These are phyloP conservation scores for Propsilocerus akamusi DNA, from an alignment of 1,140 invertebrate genomes.

Conservation along the genomic window DNA sequence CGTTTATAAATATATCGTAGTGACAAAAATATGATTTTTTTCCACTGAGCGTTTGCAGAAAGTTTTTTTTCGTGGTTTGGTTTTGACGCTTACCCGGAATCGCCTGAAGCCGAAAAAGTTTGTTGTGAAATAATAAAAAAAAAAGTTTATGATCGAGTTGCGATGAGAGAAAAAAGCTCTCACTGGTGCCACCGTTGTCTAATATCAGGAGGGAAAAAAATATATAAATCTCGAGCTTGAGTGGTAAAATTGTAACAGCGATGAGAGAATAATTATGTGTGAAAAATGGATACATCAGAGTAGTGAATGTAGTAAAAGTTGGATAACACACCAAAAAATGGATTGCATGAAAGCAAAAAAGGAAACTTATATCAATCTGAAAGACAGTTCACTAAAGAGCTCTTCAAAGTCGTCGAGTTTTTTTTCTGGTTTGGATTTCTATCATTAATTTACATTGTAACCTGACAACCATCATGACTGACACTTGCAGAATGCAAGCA, in stretches of 20 bases:
- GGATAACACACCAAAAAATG: neutral
- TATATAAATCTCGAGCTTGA: neutral
- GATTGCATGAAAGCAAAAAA: neutral
- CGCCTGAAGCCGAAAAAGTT: neutral
- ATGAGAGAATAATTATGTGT: slow-evolving; percentile 1
- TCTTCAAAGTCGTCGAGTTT: neutral
- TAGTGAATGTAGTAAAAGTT: neutral
- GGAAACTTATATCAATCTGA: no score
- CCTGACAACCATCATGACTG: no score
- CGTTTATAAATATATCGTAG: slow-evolving; percentile 3
- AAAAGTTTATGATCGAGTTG: neutral
- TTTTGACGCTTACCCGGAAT: no score
- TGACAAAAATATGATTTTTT: slow-evolving; percentile 1
- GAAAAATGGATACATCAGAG: neutral
- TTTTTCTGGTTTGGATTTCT: neutral
- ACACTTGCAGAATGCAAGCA: no score
- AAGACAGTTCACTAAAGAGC: neutral
- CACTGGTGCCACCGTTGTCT: no score
- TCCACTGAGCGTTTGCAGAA: neutral
- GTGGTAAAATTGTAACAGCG: neutral
- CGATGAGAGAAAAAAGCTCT: neutral
- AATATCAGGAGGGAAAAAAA: neutral
- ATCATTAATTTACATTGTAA: neutral
- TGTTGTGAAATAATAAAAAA: neutral
- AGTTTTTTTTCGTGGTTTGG: neutral